Percentiles rank a stretch among this genome's conserved stretches.
These are phyloP conservation scores for Apoda limacodes DNA, from an alignment of 2,888 invertebrate species.

Conservation along the genomic window DNA sequence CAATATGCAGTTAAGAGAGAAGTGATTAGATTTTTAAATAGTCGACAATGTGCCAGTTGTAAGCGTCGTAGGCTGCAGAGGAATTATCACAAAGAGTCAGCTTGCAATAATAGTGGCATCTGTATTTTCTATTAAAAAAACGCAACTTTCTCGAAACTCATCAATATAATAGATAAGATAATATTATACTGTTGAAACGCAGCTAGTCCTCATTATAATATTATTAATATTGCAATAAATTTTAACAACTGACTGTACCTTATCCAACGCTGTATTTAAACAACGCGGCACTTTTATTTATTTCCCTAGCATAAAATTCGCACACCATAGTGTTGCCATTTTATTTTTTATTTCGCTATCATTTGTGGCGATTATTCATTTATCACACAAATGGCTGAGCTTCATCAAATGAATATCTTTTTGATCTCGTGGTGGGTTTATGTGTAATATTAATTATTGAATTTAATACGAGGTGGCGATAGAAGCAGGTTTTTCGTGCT, in stretches of 20 bases:
- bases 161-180: too few species aligned
- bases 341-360: slow-evolving; percentile 31
- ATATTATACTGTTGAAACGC: not conserved
- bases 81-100: too few species aligned
- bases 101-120: too few species aligned
- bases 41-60: too few species aligned
- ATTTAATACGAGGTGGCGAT: slow-evolving; percentile 30
- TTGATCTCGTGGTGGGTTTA: slow-evolving; percentile 28
- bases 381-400: slow-evolving; percentile 48
- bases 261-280: slow-evolving; percentile 30
- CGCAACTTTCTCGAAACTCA: too few species aligned
- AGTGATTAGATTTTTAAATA: too few species aligned
- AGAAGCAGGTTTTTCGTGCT: slow-evolving; percentile 14
- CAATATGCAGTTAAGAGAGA: too few species aligned
- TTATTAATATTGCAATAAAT: slow-evolving; percentile 37
- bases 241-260: slow-evolving; percentile 29
- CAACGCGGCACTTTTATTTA: slow-evolving; percentile 36
- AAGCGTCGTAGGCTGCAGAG: too few species aligned
- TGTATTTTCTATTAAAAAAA: too few species aligned
- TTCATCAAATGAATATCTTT: slow-evolving; percentile 48
- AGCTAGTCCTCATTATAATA: slow-evolving; percentile 30
- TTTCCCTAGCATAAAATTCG: slow-evolving; percentile 36
- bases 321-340: slow-evolving; percentile 30
- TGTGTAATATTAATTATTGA: slow-evolving; percentile 37
- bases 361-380: slow-evolving; percentile 40